phyloP scores from a whole-genome alignment of 2,888 invertebrate species.

The Scelioninae gen. 2 region DNA sequence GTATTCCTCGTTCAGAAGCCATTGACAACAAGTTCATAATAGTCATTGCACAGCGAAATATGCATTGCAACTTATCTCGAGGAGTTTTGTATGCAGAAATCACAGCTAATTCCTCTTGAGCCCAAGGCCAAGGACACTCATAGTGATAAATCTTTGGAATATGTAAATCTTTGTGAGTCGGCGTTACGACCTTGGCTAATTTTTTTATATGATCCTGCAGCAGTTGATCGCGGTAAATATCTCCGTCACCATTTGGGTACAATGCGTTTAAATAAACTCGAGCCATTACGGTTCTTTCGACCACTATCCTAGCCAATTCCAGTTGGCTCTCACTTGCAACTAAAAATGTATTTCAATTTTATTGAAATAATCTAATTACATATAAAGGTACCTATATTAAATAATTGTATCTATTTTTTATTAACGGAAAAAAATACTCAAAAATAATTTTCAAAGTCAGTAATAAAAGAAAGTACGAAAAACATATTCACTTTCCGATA shows the following conservation, averaged over 20 bases:
- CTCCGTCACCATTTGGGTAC: conserved; percentile 98
- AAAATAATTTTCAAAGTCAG: too few species aligned
- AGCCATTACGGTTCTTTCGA: conserved; percentile 94
- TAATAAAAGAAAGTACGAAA: too few species aligned
- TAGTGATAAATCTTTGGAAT: conserved; percentile 90
- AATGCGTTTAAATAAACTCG: conserved; percentile 93
- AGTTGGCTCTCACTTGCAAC: conserved; percentile 84
- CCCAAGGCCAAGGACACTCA: conserved; percentile 97
- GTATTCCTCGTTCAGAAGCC: conserved; percentile 85
- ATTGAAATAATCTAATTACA: too few species aligned
- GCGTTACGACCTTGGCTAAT: conserved; percentile 84
- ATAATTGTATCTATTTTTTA: too few species aligned
- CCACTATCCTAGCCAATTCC: conserved; percentile 86
- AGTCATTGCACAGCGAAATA: conserved; percentile 91
- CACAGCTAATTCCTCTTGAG: conserved; percentile 91
- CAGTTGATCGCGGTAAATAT: conserved; percentile 92
- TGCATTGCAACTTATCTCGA: conserved; percentile 88
- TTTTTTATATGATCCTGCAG: conserved; percentile 92
- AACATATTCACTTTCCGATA: too few species aligned
- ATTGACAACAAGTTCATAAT: conserved; percentile 95
- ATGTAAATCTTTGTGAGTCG: conserved; percentile 86
- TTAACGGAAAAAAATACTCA: too few species aligned
- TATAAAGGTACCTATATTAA: too few species aligned
- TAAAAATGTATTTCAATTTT: too few species aligned
- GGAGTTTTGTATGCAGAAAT: conserved; percentile 95